Percentiles rank a stretch among this genome's conserved stretches.
Evolutionary conservation across 1,140 invertebrate species (phyloP).

Genomic region (Homalodisca vitripennis): DNA sequence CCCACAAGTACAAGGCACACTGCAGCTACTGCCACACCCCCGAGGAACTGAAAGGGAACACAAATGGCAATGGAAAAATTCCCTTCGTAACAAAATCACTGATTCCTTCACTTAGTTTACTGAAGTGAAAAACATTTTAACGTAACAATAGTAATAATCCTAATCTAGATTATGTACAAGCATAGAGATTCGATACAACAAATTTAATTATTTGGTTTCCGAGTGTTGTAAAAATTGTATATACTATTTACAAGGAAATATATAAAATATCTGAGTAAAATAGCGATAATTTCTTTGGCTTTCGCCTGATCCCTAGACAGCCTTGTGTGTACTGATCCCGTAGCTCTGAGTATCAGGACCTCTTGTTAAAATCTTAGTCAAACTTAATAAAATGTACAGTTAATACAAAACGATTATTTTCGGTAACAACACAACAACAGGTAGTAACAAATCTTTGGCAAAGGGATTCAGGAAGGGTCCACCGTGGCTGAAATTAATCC

Average conservation of each 20-base stretch:
- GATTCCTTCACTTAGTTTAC: constrained; percentile 30
- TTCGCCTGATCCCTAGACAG: constrained; percentile 24
- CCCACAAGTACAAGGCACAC: constrained; percentile 30
- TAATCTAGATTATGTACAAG: constrained; percentile 31
- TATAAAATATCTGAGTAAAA: constrained; percentile 31
- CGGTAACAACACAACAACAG: neutral
- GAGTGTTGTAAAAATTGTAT: constrained; percentile 33
- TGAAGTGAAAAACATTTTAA: constrained; percentile 34
- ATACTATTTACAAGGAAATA: constrained; percentile 35
- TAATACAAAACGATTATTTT: constrained; percentile 2
- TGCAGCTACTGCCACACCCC: neutral
- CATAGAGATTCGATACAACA: constrained; percentile 25
- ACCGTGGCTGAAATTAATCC: neutral
- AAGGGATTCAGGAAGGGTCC: neutral
- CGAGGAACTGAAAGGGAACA: constrained; percentile 6
- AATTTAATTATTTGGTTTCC: constrained; percentile 25
- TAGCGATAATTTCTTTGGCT: constrained; percentile 29
- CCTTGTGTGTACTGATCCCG: constrained; percentile 19
- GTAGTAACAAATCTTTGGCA: constrained; percentile 18
- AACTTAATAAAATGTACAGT: constrained; percentile 2
- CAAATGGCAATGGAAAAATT: constrained; percentile 16
- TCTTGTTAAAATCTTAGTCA: constrained; percentile 12
- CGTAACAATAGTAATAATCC: constrained; percentile 28
- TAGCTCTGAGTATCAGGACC: constrained; percentile 16
- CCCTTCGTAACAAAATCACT: constrained; percentile 15